These are phyloP conservation scores for Tipula helvola DNA, from an alignment of 2,888 invertebrate genomes.

Conservation along the genomic window DNA sequence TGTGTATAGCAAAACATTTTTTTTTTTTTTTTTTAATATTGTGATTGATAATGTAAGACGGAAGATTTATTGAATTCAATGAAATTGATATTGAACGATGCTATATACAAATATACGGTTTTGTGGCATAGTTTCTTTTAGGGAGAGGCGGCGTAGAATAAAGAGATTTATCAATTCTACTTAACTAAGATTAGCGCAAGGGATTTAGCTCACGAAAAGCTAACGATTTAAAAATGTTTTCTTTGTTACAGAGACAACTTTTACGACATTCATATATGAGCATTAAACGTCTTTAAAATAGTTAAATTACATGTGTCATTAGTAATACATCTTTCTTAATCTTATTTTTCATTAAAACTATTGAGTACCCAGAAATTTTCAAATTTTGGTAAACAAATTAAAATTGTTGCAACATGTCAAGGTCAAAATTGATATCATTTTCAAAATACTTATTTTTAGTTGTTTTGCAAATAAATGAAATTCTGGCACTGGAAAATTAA, in stretches of 20 bases:
- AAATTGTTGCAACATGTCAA: too few relatives aligned
- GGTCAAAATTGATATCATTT: too few relatives aligned
- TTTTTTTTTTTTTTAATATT: neutral
- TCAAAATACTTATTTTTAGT: too few relatives aligned
- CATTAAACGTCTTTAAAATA: too few relatives aligned
- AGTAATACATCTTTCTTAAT: too few relatives aligned
- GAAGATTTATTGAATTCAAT: neutral
- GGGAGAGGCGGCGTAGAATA: neutral
- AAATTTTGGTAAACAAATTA: too few relatives aligned
- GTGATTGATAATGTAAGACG: slow-evolving; percentile 4
- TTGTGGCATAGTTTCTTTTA: neutral
- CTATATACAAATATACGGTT: neutral
- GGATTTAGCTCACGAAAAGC: neutral
- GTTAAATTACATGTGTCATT: too few relatives aligned
- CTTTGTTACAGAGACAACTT: neutral
- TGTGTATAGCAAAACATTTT: neutral
- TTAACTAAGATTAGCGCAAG: neutral
- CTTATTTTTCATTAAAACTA: too few relatives aligned
- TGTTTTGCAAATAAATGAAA: too few relatives aligned
- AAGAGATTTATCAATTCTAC: neutral
- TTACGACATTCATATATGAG: neutral
- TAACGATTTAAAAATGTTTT: neutral
- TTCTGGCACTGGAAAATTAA: too few relatives aligned
- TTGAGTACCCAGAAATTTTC: too few relatives aligned
- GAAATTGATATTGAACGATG: neutral